Evolutionary conservation across 1,140 invertebrate genomes (phyloP).

Genomic region (Trachymyrmex septentrionalis): DNA sequence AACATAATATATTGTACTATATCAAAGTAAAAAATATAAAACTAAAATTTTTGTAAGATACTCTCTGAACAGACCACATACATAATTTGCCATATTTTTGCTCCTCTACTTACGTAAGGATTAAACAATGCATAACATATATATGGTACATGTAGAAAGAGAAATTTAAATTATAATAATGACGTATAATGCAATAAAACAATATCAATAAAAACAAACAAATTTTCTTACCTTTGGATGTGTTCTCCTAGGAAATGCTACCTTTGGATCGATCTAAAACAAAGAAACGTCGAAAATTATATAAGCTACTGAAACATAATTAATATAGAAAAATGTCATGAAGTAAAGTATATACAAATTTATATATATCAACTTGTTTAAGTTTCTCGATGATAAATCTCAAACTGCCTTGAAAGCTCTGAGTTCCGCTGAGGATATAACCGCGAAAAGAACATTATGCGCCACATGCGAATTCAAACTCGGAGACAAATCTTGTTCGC

Average conservation of each 20-base stretch:
- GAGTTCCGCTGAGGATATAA: slow-evolving; percentile 19
- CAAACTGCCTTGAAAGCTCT: slow-evolving; percentile 11
- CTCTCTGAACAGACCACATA: too few species aligned
- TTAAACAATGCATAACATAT: background rate
- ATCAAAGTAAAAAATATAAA: too few species aligned
- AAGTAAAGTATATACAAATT: slow-evolving; percentile 3
- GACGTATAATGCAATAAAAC: background rate
- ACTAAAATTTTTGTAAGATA: too few species aligned
- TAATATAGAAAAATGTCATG: background rate
- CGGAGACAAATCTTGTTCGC: slow-evolving; percentile 58
- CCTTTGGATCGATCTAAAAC: slow-evolving; percentile 99
- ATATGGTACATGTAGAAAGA: background rate
- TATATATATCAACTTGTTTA: background rate
- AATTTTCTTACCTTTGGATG: slow-evolving; percentile 96
- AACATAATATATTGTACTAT: too few species aligned
- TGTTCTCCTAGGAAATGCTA: slow-evolving; percentile 99
- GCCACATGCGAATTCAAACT: slow-evolving; percentile 52
- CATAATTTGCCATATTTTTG: too few species aligned
- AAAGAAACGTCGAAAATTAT: slow-evolving; percentile 65
- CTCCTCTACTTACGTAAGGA: too few species aligned
- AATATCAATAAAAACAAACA: background rate
- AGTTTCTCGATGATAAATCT: slow-evolving; percentile 45
- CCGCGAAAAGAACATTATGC: slow-evolving; percentile 52
- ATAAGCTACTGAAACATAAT: background rate
- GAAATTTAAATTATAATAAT: background rate